phyloP scores from a whole-genome alignment of 35 echinoderm and acorn worm genomes.

The Amphiura filiformis region DNA sequence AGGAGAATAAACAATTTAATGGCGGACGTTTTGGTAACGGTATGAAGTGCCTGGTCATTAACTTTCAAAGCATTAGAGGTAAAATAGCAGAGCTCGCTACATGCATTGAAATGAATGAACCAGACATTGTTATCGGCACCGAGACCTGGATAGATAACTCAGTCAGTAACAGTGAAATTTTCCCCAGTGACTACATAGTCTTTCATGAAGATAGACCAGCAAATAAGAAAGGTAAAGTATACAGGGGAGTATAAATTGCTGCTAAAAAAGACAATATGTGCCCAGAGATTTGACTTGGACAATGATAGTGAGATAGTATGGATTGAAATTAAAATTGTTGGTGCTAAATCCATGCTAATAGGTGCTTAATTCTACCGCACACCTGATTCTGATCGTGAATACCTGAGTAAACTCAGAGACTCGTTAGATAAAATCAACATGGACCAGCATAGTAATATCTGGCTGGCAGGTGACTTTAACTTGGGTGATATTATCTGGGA shows the following conservation, averaged over 20 bases:
- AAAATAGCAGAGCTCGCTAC: too few species aligned
- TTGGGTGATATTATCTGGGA: background rate
- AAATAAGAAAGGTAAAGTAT: background rate
- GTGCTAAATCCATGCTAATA: background rate
- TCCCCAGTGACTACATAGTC: background rate
- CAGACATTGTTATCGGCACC: background rate
- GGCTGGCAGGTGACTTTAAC: too few species aligned
- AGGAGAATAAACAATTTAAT: background rate
- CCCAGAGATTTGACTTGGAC: slow-evolving; percentile 2
- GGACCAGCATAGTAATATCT: background rate
- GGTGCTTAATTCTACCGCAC: background rate
- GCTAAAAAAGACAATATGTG: background rate
- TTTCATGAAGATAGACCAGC: background rate
- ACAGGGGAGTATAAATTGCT: slow-evolving; percentile 12
- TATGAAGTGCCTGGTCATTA: background rate
- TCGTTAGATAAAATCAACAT: background rate
- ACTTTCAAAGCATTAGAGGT: too few species aligned
- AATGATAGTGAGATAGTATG: slow-evolving; percentile 3
- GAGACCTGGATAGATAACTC: background rate
- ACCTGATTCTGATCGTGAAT: background rate
- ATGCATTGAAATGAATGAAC: background rate
- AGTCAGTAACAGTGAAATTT: slow-evolving; percentile 1
- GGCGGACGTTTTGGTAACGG: background rate
- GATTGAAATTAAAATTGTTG: background rate
- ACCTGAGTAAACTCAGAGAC: background rate